These are phyloP conservation scores for Turritopsis rubra DNA, from an alignment of 30 jellyfish, hydroid and myxozoan species.

Conservation along the genomic window DNA sequence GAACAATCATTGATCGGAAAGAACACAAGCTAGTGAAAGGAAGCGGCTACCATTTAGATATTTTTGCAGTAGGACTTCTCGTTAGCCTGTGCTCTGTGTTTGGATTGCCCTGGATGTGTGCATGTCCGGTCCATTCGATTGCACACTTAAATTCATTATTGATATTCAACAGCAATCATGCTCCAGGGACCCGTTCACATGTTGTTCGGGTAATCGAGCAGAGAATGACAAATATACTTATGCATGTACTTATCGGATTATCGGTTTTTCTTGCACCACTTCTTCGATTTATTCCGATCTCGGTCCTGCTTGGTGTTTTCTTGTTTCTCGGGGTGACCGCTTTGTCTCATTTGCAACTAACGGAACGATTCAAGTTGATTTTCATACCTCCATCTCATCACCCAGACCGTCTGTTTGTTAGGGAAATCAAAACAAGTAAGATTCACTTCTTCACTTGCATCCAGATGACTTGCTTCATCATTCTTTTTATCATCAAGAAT, in stretches of 20 bases:
- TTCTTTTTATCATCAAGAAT: slow-evolving; percentile 51
- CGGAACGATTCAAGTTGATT: slow-evolving; percentile 51
- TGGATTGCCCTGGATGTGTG: slow-evolving; percentile 92
- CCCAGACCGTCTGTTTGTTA: slow-evolving; percentile 59
- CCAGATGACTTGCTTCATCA: slow-evolving; percentile 46
- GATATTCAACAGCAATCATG: slow-evolving; percentile 50
- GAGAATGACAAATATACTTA: slow-evolving; percentile 62
- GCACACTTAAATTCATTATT: slow-evolving; percentile 67
- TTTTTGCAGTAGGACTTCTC: slow-evolving; percentile 56
- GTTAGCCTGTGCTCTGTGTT: slow-evolving; percentile 41
- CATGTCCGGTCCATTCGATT: slow-evolving; percentile 77
- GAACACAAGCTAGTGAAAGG: slow-evolving; percentile 69
- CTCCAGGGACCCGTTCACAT: slow-evolving; percentile 76
- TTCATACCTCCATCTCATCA: slow-evolving; percentile 63
- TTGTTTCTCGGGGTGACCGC: slow-evolving; percentile 77
- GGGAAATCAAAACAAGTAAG: slow-evolving; percentile 54
- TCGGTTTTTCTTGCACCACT: slow-evolving; percentile 66
- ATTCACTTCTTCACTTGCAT: slow-evolving; percentile 61
- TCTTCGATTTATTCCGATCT: slow-evolving; percentile 61
- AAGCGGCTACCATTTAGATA: slow-evolving; percentile 65
- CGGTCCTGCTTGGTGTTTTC: slow-evolving; percentile 73
- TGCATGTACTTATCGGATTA: slow-evolving; percentile 61
- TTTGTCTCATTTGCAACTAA: slow-evolving; percentile 46
- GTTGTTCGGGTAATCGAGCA: slow-evolving; percentile 70
- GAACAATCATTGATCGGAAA: slow-evolving; percentile 63